Percentiles rank a stretch among this genome's conserved stretches.
phyloP scores from a whole-genome alignment of 92 coral and sea anemone species.

The Phenganax stokvisi region DNA sequence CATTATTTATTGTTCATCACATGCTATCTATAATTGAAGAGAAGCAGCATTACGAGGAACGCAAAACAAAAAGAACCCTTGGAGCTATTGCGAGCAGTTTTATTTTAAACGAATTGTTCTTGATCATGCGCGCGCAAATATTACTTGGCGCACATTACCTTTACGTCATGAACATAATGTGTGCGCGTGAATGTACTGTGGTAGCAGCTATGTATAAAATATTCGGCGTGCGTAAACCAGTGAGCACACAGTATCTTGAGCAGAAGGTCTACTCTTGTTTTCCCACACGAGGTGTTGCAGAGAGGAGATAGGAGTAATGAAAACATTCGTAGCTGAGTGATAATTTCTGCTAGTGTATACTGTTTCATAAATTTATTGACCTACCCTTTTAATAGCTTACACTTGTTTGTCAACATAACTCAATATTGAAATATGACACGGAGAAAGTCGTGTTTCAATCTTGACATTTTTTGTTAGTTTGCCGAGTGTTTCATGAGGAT shows the following conservation, averaged over 20 bases:
- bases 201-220: neutral
- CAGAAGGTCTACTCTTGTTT: neutral
- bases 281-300: neutral
- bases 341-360: neutral
- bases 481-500: neutral
- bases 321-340: constrained; percentile 2
- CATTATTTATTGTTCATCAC: neutral
- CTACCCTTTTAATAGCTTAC: neutral
- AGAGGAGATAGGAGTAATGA: constrained; percentile 12
- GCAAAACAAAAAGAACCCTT: too few species aligned
- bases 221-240: neutral
- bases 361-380: constrained; percentile 19
- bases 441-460: neutral
- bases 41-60: too few species aligned
- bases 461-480: constrained; percentile 4
- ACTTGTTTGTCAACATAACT: constrained; percentile 10
- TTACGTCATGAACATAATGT: too few species aligned
- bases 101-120: neutral
- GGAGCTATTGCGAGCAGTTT: neutral
- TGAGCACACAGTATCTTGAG: too few species aligned
- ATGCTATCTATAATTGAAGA: neutral
- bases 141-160: too few species aligned
- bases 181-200: neutral
- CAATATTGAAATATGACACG: constrained; percentile 17
- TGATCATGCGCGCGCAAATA: too few species aligned